These are phyloP conservation scores for Hiodon tergisus DNA, from an alignment of 2,113 vertebrate species.

Conservation along the genomic window DNA sequence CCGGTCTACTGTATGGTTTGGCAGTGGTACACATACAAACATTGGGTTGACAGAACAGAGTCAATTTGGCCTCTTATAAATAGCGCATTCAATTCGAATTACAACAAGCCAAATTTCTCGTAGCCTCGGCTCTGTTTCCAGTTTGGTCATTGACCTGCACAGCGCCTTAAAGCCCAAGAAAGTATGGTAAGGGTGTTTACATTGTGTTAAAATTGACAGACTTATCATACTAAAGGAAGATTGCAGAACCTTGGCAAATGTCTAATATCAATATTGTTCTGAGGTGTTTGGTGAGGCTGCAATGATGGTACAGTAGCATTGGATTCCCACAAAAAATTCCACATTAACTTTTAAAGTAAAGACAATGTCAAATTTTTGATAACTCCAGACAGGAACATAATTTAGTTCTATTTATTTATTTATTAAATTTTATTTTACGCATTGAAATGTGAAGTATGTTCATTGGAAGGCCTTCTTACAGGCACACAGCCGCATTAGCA, in stretches of 20 bases:
- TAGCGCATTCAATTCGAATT: conserved; percentile 54
- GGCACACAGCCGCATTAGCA: conserved; percentile 2
- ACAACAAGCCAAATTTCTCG: conserved; percentile 37
- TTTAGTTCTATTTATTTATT: too few species aligned
- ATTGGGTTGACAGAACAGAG: conserved; percentile 55
- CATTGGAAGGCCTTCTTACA: conserved; percentile 4
- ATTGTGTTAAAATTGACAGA: background rate
- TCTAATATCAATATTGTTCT: too few species aligned
- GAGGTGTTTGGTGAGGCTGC: too few species aligned
- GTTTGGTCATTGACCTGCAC: background rate
- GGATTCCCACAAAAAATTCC: too few species aligned
- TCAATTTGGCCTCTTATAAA: conserved; percentile 56
- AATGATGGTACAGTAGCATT: too few species aligned
- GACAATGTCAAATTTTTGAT: too few species aligned
- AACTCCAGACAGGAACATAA: too few species aligned
- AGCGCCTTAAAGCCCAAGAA: background rate
- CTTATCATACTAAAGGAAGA: background rate
- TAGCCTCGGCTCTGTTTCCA: conserved; percentile 18
- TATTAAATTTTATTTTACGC: background rate
- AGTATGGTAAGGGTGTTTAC: background rate
- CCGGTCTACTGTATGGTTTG: conserved; percentile 56
- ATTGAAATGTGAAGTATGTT: background rate
- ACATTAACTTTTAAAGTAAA: too few species aligned
- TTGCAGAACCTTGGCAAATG: background rate
- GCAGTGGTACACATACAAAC: conserved; percentile 48